Evolutionary conservation across 2,113 vertebrate species (phyloP).

Genomic region (Pagrus major): DNA sequence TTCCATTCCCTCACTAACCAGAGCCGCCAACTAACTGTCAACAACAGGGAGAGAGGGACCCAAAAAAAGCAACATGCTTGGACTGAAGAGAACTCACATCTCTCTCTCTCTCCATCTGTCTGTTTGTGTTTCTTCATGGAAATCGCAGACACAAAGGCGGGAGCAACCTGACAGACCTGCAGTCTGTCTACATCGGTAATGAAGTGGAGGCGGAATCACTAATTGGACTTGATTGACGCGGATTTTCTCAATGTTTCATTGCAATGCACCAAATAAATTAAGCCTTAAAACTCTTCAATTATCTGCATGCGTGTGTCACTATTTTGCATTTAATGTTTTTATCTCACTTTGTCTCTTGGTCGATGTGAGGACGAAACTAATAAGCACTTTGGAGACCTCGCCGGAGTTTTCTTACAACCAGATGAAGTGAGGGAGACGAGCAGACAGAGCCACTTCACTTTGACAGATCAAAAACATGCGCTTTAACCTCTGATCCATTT

Average conservation of each 20-base stretch:
- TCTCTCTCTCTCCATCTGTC: constrained; percentile 69
- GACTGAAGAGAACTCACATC: constrained; percentile 38
- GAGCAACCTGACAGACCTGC: not conserved
- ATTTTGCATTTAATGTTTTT: not conserved
- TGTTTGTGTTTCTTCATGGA: constrained; percentile 42
- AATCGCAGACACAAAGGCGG: constrained; percentile 39
- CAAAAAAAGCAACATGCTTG: constrained; percentile 60
- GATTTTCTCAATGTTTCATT: constrained; percentile 12
- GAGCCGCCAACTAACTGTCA: constrained; percentile 67
- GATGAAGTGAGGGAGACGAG: constrained; percentile 19
- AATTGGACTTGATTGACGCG: constrained; percentile 1
- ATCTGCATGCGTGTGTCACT: not conserved
- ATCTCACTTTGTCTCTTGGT: not conserved
- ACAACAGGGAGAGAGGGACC: constrained; percentile 46
- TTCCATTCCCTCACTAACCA: constrained; percentile 29
- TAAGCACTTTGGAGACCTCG: not conserved
- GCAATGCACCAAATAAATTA: not conserved
- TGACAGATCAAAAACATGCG: constrained; percentile 34
- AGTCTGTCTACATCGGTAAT: constrained; percentile 42
- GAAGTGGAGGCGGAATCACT: constrained; percentile 2
- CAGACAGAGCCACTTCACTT: constrained; percentile 35
- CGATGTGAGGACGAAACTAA: not conserved
- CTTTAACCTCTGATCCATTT: constrained; percentile 26
- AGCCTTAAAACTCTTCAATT: not conserved
- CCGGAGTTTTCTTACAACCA: constrained; percentile 1